Base-by-base conservation (phyloP, 2,113 vertebrate genomes). In the Tragelaphus strepsiceros region DNA sequence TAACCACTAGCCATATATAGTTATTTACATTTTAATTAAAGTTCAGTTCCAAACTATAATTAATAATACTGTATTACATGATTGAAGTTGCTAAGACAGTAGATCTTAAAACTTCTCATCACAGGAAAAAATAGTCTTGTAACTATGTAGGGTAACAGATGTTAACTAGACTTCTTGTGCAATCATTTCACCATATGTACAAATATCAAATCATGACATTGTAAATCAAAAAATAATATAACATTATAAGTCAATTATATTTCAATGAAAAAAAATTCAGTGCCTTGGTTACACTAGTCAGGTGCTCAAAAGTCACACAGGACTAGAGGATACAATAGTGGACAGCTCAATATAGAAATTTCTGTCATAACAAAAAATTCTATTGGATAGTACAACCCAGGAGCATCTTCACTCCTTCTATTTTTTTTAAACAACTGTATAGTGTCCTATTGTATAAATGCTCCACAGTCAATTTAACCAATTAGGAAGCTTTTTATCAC, bases 1-100 rank as follows among this genome's bases (percentile, higher is more conserved):
- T 64, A 71, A 54, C 46, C 19, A 32, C 53, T 94, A 64, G 61
- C 35, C 49, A 77, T 32, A 53, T 32, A 4, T 28, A 81, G 26
- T 17, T 91, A 61, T 59, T 93, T 90, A 93, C 19, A 95, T 26
- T 83, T 96, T 49, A 91, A 86, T 67, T n/a, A 84, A 91, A 77
- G 59, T 59, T 89, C 49, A 82, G 32, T 88, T 78, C 30, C 46
- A 24, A 21, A n/a, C 35, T 78, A 7, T 43, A 78, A 64, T 35
- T 54, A 78, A 46, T 32, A 46, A 46, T 46, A 78, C 5, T n/a
- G 12, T 46, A 46, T 21, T 46, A 13, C 53, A 58, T 11, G 43
- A 58, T 77, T 6, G 1, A 90, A 77, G 67, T 74, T 35, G 67
- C 88, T 90, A 74, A 71, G 67, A 30, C n/a, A 22, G 35, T 77